phyloP scores from a whole-genome alignment of 2,888 invertebrate genomes.

The Pecten maximus region DNA sequence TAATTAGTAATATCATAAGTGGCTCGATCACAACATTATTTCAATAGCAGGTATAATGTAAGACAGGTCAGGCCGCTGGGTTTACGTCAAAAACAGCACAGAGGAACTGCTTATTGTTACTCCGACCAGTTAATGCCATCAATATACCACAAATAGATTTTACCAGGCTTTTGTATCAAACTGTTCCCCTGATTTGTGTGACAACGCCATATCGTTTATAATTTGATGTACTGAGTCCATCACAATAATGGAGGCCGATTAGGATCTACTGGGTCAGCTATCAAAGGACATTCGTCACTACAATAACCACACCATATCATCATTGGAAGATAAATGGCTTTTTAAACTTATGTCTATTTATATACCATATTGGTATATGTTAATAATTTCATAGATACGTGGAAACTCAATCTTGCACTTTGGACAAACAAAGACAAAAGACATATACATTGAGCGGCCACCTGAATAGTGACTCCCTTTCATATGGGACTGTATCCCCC shows the following conservation, averaged over 20 bases:
- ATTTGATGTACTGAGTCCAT: neutral
- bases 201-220: neutral
- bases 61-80: neutral
- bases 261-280: conserved; percentile 5
- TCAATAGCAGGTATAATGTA: neutral
- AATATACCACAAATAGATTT: neutral
- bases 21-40: neutral
- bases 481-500: too few species aligned
- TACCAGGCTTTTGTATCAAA: neutral
- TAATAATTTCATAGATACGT: neutral
- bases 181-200: neutral
- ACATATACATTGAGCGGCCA: too few species aligned
- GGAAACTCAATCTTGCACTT: neutral
- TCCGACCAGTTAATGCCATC: neutral
- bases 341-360: neutral
- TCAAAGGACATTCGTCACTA: neutral
- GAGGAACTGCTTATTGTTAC: neutral
- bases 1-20: conserved; percentile 18
- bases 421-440: too few species aligned
- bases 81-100: neutral
- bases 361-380: neutral
- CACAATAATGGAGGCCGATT: neutral
- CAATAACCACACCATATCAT: conserved; percentile 2
- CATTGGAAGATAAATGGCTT: neutral
- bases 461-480: too few species aligned